Percentiles rank a stretch among this genome's conserved stretches.
These are phyloP conservation scores for Bryconaethiops microstoma DNA, from an alignment of 2,797 vertebrate genomes.

Conservation along the genomic window DNA sequence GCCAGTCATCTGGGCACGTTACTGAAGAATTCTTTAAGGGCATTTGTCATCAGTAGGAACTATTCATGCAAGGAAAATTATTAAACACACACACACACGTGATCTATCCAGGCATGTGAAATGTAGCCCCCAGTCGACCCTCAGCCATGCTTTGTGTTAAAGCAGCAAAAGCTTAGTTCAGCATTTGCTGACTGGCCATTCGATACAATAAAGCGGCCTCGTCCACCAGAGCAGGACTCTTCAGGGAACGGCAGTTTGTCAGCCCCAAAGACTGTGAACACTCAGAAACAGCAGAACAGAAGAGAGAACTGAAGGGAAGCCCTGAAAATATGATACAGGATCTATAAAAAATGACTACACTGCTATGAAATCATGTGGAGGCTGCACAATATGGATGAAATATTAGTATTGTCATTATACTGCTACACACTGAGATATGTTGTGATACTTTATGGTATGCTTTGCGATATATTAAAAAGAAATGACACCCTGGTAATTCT, in stretches of 20 bases:
- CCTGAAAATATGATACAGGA: conserved; percentile 9
- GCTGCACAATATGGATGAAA: no score
- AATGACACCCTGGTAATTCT: no score
- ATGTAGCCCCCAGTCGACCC: neutral
- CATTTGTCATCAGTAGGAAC: neutral
- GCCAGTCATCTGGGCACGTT: conserved; percentile 29
- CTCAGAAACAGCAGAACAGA: neutral
- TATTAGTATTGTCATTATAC: no score
- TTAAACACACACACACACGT: neutral
- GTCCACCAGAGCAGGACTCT: conserved; percentile 18
- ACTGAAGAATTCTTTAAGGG: neutral
- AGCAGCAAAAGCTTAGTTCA: conserved; percentile 40
- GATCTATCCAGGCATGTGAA: neutral
- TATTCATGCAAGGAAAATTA: neutral
- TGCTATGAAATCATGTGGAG: conserved; percentile 7
- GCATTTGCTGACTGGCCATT: conserved; percentile 57
- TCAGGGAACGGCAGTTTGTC: conserved; percentile 11
- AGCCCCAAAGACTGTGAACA: neutral
- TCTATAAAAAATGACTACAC: neutral
- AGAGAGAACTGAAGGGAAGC: neutral
- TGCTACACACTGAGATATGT: neutral
- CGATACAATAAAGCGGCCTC: conserved; percentile 56
- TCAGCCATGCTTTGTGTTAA: conserved; percentile 16
- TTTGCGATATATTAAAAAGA: no score
- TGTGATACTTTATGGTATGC: no score